Evolutionary conservation across 2,113 vertebrate species (phyloP), one percentile per base, ranked within the genome.

Genomic region (Sprattus sprattus): DNA sequence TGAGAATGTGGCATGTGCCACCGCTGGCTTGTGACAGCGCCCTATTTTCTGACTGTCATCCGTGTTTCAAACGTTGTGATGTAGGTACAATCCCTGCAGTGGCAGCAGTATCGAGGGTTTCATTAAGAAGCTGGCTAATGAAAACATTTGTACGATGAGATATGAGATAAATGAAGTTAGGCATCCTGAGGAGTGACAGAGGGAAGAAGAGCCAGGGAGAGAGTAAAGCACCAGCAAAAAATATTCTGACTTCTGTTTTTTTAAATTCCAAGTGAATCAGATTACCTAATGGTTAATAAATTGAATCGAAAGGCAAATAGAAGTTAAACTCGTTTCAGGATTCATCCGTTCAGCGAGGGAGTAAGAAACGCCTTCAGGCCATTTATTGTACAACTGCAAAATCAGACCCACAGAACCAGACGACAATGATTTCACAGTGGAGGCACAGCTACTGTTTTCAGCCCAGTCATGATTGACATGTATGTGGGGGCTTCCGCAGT

Each of bases 111-210:
- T 64, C 22, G 6, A 9, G 22, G 22, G 22, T 64, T 64, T 64
- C 22, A 64, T 6, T 64, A 1, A 22, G 6, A n/a, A 64, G 22
- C 22, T n/a, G 57, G 2, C 1, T 18, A 57, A 57, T 57, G 18
- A 18, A 57, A 4, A 57, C 57, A n/a, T 22, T 25, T 64, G 57
- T 25, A 64, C 57, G n/a, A 25, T n/a, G 57, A n/a, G 57, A 64
- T 25, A 5, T 64, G 22, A 25, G 57, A n/a, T 2, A 28, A 8
- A 6, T 67, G 64, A 28, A 60, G 46, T 50, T 18, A 50, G 28
- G 28, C 22, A 85, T 18, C 54, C 11, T 28, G 18, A 52, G 83
- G 87, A 89, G 67, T 89, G 64, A 87, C 22, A 67, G 64, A 28
- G 64, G 85, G 64, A 82, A 57, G 71, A 81, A 52, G 28, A 64